Evolutionary conservation across 2,113 vertebrate species (phyloP).

Genomic region (Pongo pygmaeus): DNA sequence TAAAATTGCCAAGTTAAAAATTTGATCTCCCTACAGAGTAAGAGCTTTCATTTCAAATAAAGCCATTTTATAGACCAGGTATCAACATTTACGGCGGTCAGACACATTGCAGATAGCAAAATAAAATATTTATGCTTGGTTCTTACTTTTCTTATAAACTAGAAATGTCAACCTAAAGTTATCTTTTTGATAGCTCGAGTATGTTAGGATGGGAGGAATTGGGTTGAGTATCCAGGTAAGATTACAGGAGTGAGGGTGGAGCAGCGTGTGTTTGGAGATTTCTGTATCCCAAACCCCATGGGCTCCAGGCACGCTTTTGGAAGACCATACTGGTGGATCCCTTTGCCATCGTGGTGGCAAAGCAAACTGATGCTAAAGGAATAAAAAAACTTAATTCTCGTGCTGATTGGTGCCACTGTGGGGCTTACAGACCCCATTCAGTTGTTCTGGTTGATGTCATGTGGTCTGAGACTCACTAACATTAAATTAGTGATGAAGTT

Average conservation of each 20-base stretch:
- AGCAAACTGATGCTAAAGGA: neutral
- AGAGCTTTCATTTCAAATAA: neutral
- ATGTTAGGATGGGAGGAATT: too few relatives aligned
- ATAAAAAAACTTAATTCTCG: neutral
- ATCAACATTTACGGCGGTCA: neutral
- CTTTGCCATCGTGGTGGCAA: neutral
- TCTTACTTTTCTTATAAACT: neutral
- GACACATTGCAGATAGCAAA: neutral
- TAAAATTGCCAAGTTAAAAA: neutral
- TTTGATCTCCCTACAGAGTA: neutral
- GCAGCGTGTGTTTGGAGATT: fast-evolving
- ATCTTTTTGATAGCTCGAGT: neutral
- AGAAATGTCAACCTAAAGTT: fast-evolving
- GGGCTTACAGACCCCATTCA: neutral
- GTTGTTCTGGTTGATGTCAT: neutral
- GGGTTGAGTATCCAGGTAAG: too few relatives aligned
- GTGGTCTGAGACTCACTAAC: neutral
- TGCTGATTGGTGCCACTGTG: neutral
- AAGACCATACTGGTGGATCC: fast-evolving
- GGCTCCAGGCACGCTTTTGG: neutral
- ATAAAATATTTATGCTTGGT: neutral
- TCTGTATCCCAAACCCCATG: neutral
- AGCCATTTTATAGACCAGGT: neutral
- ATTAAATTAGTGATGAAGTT: neutral
- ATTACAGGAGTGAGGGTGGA: too few relatives aligned